Conservation (phyloP, 2,797 vertebrate species). For the Lophius americanus region DNA sequence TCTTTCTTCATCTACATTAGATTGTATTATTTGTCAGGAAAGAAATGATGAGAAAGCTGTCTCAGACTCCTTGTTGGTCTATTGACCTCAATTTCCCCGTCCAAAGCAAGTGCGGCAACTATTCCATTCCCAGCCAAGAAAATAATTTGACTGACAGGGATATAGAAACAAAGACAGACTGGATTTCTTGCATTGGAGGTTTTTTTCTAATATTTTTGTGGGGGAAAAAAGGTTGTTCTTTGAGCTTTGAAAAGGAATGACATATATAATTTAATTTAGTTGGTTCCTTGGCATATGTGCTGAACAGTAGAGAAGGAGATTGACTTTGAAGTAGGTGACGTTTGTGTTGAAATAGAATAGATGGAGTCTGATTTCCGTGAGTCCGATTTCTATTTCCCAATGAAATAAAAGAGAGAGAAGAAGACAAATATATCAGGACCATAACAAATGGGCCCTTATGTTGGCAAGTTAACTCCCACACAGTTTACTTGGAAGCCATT, state of each 20-base stretch:
- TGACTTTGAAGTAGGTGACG: constrained; percentile 45
- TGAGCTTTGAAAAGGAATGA: constrained; percentile 32
- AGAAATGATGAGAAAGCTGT: constrained; percentile 47
- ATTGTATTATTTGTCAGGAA: constrained; percentile 69
- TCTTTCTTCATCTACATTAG: constrained; percentile 66
- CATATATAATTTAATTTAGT: constrained; percentile 39
- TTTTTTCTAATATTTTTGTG: constrained; percentile 29
- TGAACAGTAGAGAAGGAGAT: constrained; percentile 34
- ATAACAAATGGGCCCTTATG: constrained; percentile 86
- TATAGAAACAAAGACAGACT: constrained; percentile 37
- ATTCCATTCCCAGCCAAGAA: constrained; percentile 29
- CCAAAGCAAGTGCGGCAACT: constrained; percentile 45
- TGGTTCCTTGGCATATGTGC: constrained; percentile 34
- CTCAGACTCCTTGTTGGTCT: constrained; percentile 39
- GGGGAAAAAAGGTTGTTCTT: not conserved
- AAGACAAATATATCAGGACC: constrained; percentile 84
- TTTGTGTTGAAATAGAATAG: constrained; percentile 84
- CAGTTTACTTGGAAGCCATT: constrained; percentile 57
- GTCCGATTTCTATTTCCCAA: constrained; percentile 70
- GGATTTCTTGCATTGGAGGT: constrained; percentile 10
- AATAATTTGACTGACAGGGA: constrained; percentile 40
- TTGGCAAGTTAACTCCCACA: constrained; percentile 50
- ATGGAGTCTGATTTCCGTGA: constrained; percentile 87
- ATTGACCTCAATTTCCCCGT: constrained; percentile 46
- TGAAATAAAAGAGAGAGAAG: constrained; percentile 60